Percentiles rank a stretch among this genome's conserved stretches.
These are phyloP conservation scores for Ellobius talpinus DNA, from an alignment of 2,113 vertebrate species.

Conservation along the genomic window DNA sequence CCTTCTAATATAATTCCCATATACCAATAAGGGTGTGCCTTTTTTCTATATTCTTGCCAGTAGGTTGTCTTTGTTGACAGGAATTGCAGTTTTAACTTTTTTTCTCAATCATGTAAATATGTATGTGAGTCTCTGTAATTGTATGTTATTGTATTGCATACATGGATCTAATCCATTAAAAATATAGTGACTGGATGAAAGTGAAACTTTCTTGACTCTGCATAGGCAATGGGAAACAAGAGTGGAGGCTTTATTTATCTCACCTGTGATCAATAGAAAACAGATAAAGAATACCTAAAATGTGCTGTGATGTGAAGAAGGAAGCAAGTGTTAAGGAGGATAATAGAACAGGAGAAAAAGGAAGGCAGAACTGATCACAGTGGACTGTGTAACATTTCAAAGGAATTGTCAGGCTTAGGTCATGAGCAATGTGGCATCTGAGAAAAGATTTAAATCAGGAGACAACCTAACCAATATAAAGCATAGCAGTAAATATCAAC, in stretches of 20 bases:
- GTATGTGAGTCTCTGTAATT: not conserved
- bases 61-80: not conserved
- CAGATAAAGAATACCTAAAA: not conserved
- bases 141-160: not conserved
- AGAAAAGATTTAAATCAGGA: not conserved
- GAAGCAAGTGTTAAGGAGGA: too few species aligned
- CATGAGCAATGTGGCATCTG: not conserved
- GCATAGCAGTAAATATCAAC: not conserved
- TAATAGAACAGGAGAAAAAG: not conserved
- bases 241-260: not conserved
- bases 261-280: too few species aligned
- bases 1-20: not conserved
- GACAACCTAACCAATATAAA: rapidly evolving
- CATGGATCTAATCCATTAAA: not conserved
- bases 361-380: not conserved
- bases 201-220: not conserved
- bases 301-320: too few species aligned
- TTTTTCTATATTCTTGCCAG: not conserved
- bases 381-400: not conserved
- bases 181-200: not conserved
- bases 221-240: not conserved
- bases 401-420: not conserved
- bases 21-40: not conserved
- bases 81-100: not conserved
- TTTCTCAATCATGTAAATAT: not conserved